phyloP scores from a whole-genome alignment of 1,140 invertebrate species.

The Caenorhabditis latens region DNA sequence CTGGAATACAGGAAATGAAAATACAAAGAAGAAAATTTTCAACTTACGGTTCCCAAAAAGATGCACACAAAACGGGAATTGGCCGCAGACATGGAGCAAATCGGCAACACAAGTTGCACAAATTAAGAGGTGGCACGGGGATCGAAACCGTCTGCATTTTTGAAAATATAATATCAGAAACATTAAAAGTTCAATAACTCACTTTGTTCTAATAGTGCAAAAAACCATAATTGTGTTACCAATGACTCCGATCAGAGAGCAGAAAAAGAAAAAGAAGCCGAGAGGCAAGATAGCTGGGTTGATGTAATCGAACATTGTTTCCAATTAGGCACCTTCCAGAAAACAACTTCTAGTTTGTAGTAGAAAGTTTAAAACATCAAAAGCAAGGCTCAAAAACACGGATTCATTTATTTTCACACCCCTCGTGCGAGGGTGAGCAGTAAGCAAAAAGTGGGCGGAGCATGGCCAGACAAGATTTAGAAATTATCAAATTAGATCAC shows the following conservation, averaged over 20 bases:
- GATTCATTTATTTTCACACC: neutral
- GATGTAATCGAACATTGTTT: slow-evolving; percentile 50
- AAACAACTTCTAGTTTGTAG: no score
- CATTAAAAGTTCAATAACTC: neutral
- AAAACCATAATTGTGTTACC: slow-evolving; percentile 48
- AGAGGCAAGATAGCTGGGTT: slow-evolving; percentile 42
- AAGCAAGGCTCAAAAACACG: neutral
- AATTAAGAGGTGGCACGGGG: slow-evolving; percentile 53
- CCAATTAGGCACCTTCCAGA: no score
- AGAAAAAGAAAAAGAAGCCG: slow-evolving; percentile 57
- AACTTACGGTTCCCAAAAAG: slow-evolving; percentile 37
- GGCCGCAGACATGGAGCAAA: slow-evolving; percentile 46
- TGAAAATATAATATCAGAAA: neutral
- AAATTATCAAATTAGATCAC: neutral
- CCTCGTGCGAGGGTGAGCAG: neutral
- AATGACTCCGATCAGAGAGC: slow-evolving; percentile 47
- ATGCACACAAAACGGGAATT: slow-evolving; percentile 48
- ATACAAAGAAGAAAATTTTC: no score
- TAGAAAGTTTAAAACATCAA: no score
- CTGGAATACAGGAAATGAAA: neutral
- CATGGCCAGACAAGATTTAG: neutral
- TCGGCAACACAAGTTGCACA: slow-evolving; percentile 42
- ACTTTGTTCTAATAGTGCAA: slow-evolving; percentile 47
- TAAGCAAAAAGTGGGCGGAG: neutral
- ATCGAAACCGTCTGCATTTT: slow-evolving; percentile 44